Evolutionary conservation across 2,113 vertebrate species (phyloP).

Genomic region (Leptosomus discolor): DNA sequence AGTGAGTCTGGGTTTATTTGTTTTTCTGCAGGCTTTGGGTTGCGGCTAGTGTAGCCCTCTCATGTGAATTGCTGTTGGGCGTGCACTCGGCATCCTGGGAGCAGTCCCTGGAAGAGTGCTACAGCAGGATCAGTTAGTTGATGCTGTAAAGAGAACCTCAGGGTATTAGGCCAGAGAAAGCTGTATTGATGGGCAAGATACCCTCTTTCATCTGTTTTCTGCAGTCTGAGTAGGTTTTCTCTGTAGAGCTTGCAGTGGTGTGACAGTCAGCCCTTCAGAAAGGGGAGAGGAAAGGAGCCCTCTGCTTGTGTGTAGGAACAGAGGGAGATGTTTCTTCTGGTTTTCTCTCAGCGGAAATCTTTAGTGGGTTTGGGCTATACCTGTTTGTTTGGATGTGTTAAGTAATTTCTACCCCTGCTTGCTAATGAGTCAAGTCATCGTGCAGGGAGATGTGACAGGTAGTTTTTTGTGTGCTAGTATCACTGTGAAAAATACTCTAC

Average conservation of each 20-base stretch:
- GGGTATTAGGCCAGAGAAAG: not conserved
- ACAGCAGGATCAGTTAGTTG: not conserved
- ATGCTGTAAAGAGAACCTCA: not conserved
- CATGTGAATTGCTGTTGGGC: not conserved
- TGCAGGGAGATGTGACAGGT: not conserved
- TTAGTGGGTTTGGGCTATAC: not conserved
- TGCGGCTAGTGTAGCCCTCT: not conserved
- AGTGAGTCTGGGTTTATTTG: slow-evolving; percentile 80
- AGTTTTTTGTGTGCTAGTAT: not conserved
- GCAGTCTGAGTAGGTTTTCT: not conserved
- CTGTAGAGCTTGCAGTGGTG: not conserved
- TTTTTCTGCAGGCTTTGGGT: not conserved
- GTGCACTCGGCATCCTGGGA: not conserved
- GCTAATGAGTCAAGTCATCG: not conserved
- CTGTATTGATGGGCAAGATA: not conserved
- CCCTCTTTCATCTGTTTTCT: not conserved
- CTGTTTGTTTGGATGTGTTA: not conserved
- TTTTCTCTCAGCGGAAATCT: not conserved
- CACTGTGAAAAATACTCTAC: not conserved
- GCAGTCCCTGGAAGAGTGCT: not conserved
- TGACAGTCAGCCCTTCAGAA: not conserved
- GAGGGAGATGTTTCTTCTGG: not conserved
- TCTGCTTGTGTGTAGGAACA: not conserved
- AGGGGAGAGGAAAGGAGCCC: not conserved
- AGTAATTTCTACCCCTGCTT: not conserved